Percentiles rank a stretch among this genome's conserved stretches.
Conservation (phyloP, 2,888 invertebrate genomes). For the Halictus ligatus region DNA sequence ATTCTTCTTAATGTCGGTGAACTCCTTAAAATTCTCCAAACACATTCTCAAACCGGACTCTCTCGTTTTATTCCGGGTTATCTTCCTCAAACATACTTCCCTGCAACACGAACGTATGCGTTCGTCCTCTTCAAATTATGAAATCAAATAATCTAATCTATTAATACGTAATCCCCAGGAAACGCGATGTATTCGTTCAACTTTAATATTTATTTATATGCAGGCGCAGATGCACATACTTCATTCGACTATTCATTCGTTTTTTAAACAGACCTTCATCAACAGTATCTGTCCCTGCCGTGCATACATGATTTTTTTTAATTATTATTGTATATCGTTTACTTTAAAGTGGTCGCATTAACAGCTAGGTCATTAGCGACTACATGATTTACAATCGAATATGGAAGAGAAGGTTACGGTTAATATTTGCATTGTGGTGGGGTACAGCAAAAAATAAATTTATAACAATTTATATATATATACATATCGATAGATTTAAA, state of each 20-base stretch:
- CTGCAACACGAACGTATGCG: neutral
- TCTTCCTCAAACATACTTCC: neutral
- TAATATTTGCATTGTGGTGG: too few species aligned
- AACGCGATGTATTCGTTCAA: neutral
- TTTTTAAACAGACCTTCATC: neutral
- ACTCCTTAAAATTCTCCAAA: slow-evolving; percentile 25
- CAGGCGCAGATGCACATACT: neutral
- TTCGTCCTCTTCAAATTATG: neutral
- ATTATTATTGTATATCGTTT: too few species aligned
- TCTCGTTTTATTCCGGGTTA: slow-evolving; percentile 23
- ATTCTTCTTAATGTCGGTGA: slow-evolving; percentile 26
- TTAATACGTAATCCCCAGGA: neutral
- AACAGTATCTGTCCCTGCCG: neutral
- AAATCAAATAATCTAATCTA: neutral
- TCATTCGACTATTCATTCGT: neutral
- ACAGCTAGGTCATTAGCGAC: too few species aligned
- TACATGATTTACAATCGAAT: too few species aligned
- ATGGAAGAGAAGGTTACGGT: too few species aligned
- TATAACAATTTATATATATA: too few species aligned
- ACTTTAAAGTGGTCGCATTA: too few species aligned
- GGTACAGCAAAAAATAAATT: too few species aligned
- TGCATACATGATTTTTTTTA: neutral
- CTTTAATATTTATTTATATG: neutral
- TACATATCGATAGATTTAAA: too few species aligned
- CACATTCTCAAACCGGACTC: slow-evolving; percentile 3